Percentiles rank a stretch among this genome's conserved stretches.
Conservation (phyloP, 2,797 vertebrate genomes). For the Mormyrops boulengeri region DNA sequence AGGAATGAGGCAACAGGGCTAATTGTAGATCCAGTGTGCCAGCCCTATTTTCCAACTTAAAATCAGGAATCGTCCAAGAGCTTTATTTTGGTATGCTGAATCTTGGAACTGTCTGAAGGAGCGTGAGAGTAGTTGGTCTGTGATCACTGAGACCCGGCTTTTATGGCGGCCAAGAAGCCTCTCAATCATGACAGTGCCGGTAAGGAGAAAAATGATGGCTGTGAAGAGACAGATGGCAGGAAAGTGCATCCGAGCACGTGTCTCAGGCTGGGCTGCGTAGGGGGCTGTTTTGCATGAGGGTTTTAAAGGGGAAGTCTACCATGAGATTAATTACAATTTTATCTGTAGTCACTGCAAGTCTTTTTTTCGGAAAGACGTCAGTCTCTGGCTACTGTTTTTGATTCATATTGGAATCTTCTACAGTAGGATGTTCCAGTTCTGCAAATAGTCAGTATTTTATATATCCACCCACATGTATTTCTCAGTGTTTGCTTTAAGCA, state of each 20-base stretch:
- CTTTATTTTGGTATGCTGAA: neutral
- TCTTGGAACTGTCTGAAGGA: neutral
- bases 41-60: neutral
- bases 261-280: neutral
- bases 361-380: neutral
- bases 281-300: neutral
- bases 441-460: neutral
- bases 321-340: neutral
- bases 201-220: neutral
- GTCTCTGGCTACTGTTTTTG: neutral
- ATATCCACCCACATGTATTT: neutral
- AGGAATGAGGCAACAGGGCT: neutral
- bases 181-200: neutral
- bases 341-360: neutral
- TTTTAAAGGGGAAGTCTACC: slow-evolving; percentile 1
- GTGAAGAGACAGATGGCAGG: neutral
- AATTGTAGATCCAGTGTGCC: neutral
- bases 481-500: neutral
- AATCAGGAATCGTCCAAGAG: neutral
- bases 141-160: neutral
- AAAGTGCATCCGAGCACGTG: neutral
- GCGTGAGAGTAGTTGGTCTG: neutral
- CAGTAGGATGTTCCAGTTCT: neutral
- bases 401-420: neutral
- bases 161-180: neutral